phyloP scores from a whole-genome alignment of 2,888 invertebrate species.

The Branchipolynoe longqiensis region DNA sequence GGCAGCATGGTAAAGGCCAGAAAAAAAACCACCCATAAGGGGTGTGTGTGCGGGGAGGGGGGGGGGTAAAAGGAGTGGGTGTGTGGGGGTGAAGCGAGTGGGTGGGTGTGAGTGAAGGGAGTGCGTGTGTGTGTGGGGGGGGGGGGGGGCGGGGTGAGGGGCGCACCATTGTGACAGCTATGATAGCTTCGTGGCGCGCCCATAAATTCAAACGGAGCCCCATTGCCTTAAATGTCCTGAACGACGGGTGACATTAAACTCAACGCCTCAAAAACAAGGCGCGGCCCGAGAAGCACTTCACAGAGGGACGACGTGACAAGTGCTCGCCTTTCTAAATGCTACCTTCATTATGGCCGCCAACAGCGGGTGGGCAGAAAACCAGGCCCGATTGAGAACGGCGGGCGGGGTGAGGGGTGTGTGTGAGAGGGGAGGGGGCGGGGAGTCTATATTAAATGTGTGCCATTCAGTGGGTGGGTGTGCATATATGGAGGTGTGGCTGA shows the following conservation, averaged over 20 bases:
- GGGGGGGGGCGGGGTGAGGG: background rate
- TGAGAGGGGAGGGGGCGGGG: no score
- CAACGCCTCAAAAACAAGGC: background rate
- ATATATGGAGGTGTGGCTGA: no score
- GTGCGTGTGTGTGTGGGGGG: background rate
- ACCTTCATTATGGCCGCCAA: background rate
- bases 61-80: background rate
- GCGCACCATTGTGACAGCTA: background rate
- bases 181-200: background rate
- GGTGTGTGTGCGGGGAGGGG: background rate
- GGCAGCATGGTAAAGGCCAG: no score
- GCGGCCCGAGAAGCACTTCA: background rate
- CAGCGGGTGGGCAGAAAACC: background rate
- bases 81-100: background rate
- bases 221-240: constrained; percentile 8
- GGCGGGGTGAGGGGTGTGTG: no score
- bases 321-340: background rate
- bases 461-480: background rate
- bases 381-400: background rate
- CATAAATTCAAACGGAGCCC: background rate
- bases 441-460: background rate
- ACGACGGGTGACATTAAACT: background rate
- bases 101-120: background rate
- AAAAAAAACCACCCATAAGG: no score
- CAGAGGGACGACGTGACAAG: constrained; percentile 1